phyloP scores from a whole-genome alignment of 1,140 invertebrate genomes.

The Dryas iulia region DNA sequence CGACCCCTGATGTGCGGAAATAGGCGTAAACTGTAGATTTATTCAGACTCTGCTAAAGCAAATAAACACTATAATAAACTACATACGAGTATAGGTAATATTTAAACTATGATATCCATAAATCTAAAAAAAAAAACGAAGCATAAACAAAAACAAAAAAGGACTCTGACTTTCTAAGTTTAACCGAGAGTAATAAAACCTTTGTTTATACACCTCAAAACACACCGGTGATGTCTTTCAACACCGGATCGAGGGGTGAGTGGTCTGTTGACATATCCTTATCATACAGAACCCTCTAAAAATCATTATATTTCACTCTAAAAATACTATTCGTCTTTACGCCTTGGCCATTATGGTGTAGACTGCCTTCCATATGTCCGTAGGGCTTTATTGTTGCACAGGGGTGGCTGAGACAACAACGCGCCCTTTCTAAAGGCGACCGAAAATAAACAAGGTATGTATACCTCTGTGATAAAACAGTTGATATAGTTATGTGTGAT shows the following conservation, averaged over 20 bases:
- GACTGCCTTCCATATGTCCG: neutral
- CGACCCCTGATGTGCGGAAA: too few species aligned
- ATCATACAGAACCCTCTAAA: slow-evolving; percentile 40
- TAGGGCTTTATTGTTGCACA: slow-evolving; percentile 11
- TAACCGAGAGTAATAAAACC: slow-evolving; percentile 6
- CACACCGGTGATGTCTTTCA: slow-evolving; percentile 41
- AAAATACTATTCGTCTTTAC: neutral
- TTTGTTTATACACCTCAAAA: slow-evolving; percentile 13
- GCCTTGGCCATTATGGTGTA: neutral
- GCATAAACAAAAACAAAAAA: neutral
- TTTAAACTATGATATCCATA: too few species aligned
- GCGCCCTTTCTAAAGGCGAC: slow-evolving; percentile 22
- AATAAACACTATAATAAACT: too few species aligned
- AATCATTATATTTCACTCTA: slow-evolving; percentile 1
- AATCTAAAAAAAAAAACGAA: too few species aligned
- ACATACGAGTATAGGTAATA: too few species aligned
- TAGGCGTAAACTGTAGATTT: too few species aligned
- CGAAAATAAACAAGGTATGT: slow-evolving; percentile 30
- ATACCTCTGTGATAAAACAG: slow-evolving; percentile 23
- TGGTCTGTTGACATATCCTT: slow-evolving; percentile 57
- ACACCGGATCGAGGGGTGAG: slow-evolving; percentile 49
- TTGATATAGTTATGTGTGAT: neutral
- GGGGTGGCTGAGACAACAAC: slow-evolving; percentile 36
- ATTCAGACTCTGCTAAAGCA: too few species aligned
- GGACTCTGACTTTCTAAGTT: neutral